Percentiles rank a stretch among this genome's conserved stretches.
phyloP scores from a whole-genome alignment of 2,113 vertebrate species.

The Pterocles burchelli region DNA sequence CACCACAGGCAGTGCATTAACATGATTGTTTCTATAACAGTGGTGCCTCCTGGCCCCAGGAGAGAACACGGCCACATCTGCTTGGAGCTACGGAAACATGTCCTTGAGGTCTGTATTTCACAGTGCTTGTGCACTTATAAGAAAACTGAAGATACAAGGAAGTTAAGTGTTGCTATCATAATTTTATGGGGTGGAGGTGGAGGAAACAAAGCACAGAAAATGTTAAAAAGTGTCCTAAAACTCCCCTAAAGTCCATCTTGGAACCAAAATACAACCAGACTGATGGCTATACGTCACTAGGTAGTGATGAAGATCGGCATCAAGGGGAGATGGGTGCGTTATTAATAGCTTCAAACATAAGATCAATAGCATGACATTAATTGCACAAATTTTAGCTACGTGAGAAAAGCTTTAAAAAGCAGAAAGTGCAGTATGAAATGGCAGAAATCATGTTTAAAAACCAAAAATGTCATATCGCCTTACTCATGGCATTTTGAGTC shows the following conservation, averaged over 20 bases:
- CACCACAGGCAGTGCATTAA: not conserved
- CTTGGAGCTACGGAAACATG: not conserved
- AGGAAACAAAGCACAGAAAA: not conserved
- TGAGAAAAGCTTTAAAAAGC: constrained; percentile 1
- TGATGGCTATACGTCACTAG: not conserved
- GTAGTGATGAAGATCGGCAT: not conserved
- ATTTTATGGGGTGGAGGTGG: not conserved
- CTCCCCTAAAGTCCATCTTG: not conserved
- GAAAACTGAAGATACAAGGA: not conserved
- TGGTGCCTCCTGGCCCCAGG: not conserved
- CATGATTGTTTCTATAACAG: not conserved
- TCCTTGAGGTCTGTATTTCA: not conserved
- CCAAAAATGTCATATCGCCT: not conserved
- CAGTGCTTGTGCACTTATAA: not conserved
- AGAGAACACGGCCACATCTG: accelerated
- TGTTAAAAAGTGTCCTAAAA: not conserved
- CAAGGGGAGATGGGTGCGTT: not conserved
- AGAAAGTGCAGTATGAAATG: not conserved
- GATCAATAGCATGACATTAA: not conserved
- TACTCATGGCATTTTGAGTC: not conserved
- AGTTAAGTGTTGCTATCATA: not conserved
- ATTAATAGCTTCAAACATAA: not conserved
- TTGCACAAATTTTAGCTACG: not conserved
- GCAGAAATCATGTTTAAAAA: not conserved
- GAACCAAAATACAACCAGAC: not conserved